Evolutionary conservation across 2,113 vertebrate species (phyloP), one percentile per base, ranked within the genome.

Genomic region (Entelurus aequoreus): DNA sequence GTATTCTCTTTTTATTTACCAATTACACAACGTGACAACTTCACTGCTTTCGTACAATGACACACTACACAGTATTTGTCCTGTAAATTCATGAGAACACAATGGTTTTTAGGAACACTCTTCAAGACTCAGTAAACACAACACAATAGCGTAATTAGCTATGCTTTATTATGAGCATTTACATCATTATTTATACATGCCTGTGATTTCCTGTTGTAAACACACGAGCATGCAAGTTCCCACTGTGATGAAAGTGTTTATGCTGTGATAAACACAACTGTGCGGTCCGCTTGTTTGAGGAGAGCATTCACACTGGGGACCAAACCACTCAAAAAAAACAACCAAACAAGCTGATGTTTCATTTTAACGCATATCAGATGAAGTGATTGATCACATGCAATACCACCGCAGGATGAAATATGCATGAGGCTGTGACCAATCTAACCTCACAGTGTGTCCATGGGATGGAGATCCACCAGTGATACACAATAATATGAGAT

Each of bases 271-370:
- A 63, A 68, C 44, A 40, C 10, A 42, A 64, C 65, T 19, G 40
- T 54, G 14, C 37, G 47, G 21, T 60, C 38, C 19, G 53, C 42
- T 51, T 47, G 28, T 65, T 35, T 46, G 37, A 42, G 13, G 15
- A 61, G 48, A 55, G 6, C 15, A 66, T 62, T 15, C 35, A 36
- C 47, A 13, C 19, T 19, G 42, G 40, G 37, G 65, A 63, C 60
- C 48, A 68, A 57, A 64, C 46, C 65, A 47, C 10, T 6, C 12
- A 36, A 37, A 48, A 16, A 59, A 49, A 65, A 60, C 19, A 47
- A 35, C 44, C 44, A 5, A 7, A 1, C 14, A 42, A 7, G 8
- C 6, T n/a, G 13, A 38, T 38, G 14, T 40, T 56, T 38, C 9
- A 56, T 54, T 54, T 7, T 13, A 16, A 56, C 1, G n/a, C 15